Conservation (phyloP, 2,888 invertebrate genomes). For the Noctuana brunneofusca region DNA sequence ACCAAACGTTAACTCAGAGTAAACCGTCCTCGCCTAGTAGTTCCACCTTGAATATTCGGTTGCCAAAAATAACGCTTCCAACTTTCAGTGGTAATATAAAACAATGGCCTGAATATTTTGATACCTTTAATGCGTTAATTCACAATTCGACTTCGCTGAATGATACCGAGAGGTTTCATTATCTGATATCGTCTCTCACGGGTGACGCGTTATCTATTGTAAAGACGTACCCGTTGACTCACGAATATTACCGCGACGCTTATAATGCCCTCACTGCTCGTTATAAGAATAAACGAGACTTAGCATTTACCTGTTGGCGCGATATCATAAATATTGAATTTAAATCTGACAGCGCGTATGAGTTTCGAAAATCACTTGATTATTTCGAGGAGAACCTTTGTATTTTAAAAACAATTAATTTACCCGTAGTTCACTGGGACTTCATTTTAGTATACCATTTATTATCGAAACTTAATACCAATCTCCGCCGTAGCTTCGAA, state of each 20-base stretch:
- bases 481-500: conserved; percentile 18
- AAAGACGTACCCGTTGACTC: not conserved
- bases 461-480: conserved; percentile 19
- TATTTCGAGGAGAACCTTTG: not conserved
- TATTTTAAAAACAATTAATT: conserved; percentile 5
- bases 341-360: conserved; percentile 5
- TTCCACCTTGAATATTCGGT: conserved; percentile 2
- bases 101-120: conserved; percentile 6
- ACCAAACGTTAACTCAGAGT: conserved; percentile 2
- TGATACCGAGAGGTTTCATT: conserved; percentile 1
- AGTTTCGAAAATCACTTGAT: conserved; percentile 13
- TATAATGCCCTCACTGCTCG: not conserved
- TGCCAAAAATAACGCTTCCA: conserved; percentile 33
- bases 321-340: conserved; percentile 19
- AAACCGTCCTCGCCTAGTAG: not conserved
- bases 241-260: not conserved
- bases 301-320: conserved; percentile 14
- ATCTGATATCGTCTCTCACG: not conserved
- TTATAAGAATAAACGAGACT: conserved; percentile 15
- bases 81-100: conserved; percentile 12
- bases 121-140: conserved; percentile 28
- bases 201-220: not conserved
- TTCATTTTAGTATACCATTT: conserved; percentile 18
- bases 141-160: not conserved
- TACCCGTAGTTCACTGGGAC: conserved; percentile 19